Percentiles rank a stretch among this genome's conserved stretches.
These are phyloP conservation scores for Ptychadena robeensis DNA, from an alignment of 2,797 vertebrate species.

Conservation along the genomic window DNA sequence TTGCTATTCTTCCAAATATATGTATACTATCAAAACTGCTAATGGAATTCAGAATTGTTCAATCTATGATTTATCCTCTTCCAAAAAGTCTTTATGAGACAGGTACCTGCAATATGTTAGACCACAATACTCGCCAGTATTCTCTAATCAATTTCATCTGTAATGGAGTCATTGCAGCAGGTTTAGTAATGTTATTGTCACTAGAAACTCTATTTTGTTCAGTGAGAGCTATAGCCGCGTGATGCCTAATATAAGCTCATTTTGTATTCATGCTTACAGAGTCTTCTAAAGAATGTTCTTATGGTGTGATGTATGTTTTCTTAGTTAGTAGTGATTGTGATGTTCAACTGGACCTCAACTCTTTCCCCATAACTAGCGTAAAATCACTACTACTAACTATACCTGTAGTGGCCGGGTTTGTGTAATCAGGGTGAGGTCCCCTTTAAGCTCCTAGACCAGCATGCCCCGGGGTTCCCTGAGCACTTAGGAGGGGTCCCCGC, in stretches of 20 bases:
- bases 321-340: too few species aligned
- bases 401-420: too few species aligned
- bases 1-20: constrained; percentile 20
- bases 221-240: neutral
- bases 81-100: neutral
- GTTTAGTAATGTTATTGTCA: neutral
- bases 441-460: too few species aligned
- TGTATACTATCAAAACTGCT: constrained; percentile 18
- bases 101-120: neutral
- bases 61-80: neutral
- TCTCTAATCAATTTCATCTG: neutral
- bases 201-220: neutral
- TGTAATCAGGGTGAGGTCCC: too few species aligned
- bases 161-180: neutral
- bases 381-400: too few species aligned
- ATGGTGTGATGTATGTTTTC: too few species aligned
- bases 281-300: too few species aligned
- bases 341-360: too few species aligned
- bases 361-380: too few species aligned
- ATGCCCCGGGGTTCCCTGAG: too few species aligned
- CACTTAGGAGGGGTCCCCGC: too few species aligned
- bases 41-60: constrained; percentile 8
- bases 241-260: neutral
- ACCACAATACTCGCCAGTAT: neutral
- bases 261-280: too few species aligned